These are phyloP conservation scores for Halictus rubicundus DNA, from an alignment of 1,140 invertebrate genomes.

Conservation along the genomic window DNA sequence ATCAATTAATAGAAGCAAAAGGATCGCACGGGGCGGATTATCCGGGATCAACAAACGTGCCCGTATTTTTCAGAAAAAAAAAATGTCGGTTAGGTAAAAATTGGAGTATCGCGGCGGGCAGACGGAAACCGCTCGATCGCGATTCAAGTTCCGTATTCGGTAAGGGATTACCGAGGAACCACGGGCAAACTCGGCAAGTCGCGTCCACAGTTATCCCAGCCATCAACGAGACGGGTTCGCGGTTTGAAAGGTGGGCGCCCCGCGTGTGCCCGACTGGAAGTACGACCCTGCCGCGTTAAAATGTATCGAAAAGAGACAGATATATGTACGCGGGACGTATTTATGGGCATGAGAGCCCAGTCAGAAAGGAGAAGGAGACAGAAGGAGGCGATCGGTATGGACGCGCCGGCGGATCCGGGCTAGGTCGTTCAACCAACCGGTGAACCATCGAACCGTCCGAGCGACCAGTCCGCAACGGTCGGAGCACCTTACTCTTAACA, in stretches of 20 bases:
- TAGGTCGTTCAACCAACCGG: slow-evolving; percentile 69
- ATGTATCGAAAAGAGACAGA: slow-evolving; percentile 63
- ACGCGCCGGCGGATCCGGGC: slow-evolving; percentile 66
- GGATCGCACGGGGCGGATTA: too few relatives aligned
- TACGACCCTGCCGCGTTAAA: slow-evolving; percentile 56
- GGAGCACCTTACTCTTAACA: slow-evolving; percentile 66
- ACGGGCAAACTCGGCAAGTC: not conserved
- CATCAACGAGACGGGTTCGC: slow-evolving; percentile 43
- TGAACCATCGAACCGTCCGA: slow-evolving; percentile 63
- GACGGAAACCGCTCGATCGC: slow-evolving; percentile 2
- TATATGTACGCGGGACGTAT: slow-evolving; percentile 52
- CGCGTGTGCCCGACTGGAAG: slow-evolving; percentile 20
- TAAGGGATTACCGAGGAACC: not conserved
- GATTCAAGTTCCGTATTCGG: slow-evolving; percentile 29
- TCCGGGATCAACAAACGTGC: too few relatives aligned
- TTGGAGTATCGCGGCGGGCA: too few relatives aligned
- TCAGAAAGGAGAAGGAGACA: slow-evolving; percentile 52
- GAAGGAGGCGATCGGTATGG: slow-evolving; percentile 67
- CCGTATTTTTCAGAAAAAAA: too few relatives aligned
- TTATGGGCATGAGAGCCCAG: slow-evolving; percentile 58
- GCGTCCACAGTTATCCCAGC: slow-evolving; percentile 37
- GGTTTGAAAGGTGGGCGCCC: slow-evolving; percentile 54
- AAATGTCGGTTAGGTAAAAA: too few relatives aligned
- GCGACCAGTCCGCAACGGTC: slow-evolving; percentile 56
- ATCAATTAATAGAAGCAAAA: too few relatives aligned